A percentile compares a stretch with the other conserved stretches of the same genome.
Evolutionary conservation across 2,113 vertebrate genomes (phyloP).

Genomic region (Dipodomys stephensi): DNA sequence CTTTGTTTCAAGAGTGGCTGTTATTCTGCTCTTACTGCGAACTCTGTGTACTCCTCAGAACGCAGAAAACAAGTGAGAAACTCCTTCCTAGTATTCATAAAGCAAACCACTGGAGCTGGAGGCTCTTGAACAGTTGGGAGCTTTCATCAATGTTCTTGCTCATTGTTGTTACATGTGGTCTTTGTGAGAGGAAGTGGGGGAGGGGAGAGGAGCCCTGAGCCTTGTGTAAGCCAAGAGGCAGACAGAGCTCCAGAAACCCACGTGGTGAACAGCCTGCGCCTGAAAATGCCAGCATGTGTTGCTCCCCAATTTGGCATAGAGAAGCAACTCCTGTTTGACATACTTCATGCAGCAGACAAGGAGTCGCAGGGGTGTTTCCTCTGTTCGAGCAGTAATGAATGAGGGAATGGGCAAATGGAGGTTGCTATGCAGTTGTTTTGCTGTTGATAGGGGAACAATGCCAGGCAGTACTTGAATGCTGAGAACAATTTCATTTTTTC

Average conservation of each 20-base stretch:
- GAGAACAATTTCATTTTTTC: conserved; percentile 71
- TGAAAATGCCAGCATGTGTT: conserved; percentile 51
- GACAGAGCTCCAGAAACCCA: neutral
- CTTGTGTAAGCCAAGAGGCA: conserved; percentile 4
- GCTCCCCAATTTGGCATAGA: conserved; percentile 14
- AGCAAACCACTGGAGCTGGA: conserved; percentile 50
- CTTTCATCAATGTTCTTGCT: conserved; percentile 33
- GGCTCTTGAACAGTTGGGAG: conserved; percentile 55
- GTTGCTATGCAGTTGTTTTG: conserved; percentile 86
- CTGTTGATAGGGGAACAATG: conserved; percentile 75
- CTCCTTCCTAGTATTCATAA: neutral
- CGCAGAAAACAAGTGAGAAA: conserved; percentile 18
- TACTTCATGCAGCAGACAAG: neutral
- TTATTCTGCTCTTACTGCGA: conserved; percentile 53
- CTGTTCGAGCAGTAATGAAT: neutral
- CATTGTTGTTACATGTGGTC: conserved; percentile 81
- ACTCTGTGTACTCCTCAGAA: neutral
- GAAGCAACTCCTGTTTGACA: conserved; percentile 2
- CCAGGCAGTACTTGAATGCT: conserved; percentile 61
- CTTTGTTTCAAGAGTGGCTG: conserved; percentile 63
- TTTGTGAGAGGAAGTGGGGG: conserved; percentile 86
- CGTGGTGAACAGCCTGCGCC: conserved; percentile 29
- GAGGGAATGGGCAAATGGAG: conserved; percentile 81
- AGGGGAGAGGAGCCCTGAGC: conserved; percentile 73
- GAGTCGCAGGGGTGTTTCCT: conserved; percentile 46